These are phyloP conservation scores for Timandra comae DNA, from an alignment of 2,888 invertebrate genomes.

Conservation along the genomic window DNA sequence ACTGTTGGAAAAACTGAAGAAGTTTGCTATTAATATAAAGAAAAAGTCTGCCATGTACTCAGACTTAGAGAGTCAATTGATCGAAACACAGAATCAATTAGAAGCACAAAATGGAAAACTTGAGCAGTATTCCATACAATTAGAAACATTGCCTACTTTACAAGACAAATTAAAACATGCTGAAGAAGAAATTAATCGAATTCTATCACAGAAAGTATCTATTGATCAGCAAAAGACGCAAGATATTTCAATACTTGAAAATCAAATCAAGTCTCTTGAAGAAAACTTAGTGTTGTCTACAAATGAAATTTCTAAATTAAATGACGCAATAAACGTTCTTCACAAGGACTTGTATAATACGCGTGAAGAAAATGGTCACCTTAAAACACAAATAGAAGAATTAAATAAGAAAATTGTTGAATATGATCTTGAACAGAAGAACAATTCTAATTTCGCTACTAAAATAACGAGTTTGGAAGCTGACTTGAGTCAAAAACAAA, in stretches of 20 bases:
- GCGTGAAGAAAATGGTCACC: constrained; percentile 40
- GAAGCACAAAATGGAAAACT: constrained; percentile 43
- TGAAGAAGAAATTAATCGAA: constrained; percentile 53
- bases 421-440: constrained; percentile 60
- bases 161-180: constrained; percentile 58
- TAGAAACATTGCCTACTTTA: constrained; percentile 49
- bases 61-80: constrained; percentile 78
- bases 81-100: constrained; percentile 49
- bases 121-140: constrained; percentile 50
- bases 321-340: constrained; percentile 34
- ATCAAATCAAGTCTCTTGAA: constrained; percentile 37
- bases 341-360: constrained; percentile 40
- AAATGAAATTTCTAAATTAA: constrained; percentile 39
- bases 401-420: constrained; percentile 60
- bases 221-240: constrained; percentile 46
- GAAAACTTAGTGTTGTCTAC: constrained; percentile 31
- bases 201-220: constrained; percentile 41
- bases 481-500: constrained; percentile 55
- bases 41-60: constrained; percentile 81
- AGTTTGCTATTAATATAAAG: constrained; percentile 85
- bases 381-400: constrained; percentile 45
- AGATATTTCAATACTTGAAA: constrained; percentile 35
- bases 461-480: constrained; percentile 56
- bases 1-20: constrained; percentile 86
- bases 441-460: constrained; percentile 52